Base-by-base conservation (phyloP, 1,140 invertebrate genomes). In the Hylaeus anthracinus region DNA sequence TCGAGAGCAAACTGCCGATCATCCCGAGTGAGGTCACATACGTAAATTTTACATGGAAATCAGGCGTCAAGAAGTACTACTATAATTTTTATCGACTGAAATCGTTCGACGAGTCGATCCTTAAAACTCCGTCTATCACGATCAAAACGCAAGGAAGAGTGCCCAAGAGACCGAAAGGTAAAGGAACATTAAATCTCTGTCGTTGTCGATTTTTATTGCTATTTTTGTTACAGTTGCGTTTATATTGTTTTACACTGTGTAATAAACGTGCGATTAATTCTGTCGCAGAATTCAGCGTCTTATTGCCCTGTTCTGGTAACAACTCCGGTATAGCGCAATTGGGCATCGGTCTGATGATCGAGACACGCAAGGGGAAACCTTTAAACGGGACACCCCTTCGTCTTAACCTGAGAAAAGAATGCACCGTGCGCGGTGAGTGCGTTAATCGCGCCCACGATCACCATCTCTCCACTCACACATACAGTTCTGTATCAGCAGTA, bases 1-100 rank as follows among this genome's bases (percentile, higher is more conserved):
- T 98, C 87, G 97, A 98, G 86, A 96, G 96, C 88, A 97, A 97
- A 91, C 92, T 98, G 71, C 97, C 97, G 66, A 95, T 97, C 41
- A 98, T 98, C 88, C 98, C 98, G 0, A 96, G 97, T 15, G 97
- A 98, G 94, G 97, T 98, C 53, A 96, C 96, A 64, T 96, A 96
- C 88, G 97, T 98, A 3, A 98, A 98, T 92, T 98, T 98, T 88
- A 98, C 97, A 8, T 98, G 97, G 98, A 97, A 96, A 90, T 96
- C 97, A 15, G 97, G 97, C 43, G 94, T 95, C 55, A 97, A 97
- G 91, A 96, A 97, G 89, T 98, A 98, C 93, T 96, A 95, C 91
- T 98, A 98, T 90, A 95, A 97, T 92, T 98, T 98, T 91, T 97
- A 98, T 91, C 95, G 95, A 64, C 93, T 98, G 66, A 95, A 97